These are phyloP conservation scores for Hemistola chrysoprasaria DNA, from an alignment of 2,888 invertebrate species.

Conservation along the genomic window DNA sequence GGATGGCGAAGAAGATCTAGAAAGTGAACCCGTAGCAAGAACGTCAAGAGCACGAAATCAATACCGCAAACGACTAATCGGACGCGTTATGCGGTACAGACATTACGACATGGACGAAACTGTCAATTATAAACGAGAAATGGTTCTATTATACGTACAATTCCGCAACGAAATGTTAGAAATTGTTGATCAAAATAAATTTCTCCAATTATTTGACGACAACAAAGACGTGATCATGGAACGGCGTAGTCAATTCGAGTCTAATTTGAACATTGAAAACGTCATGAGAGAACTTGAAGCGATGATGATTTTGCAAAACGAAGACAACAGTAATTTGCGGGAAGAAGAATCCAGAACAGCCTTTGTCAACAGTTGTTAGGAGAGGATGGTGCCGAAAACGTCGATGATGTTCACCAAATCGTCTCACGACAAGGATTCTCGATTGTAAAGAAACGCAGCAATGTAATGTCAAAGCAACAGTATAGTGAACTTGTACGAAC, in stretches of 20 bases:
- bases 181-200: background rate
- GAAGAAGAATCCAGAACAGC: constrained; percentile 31
- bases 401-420: constrained; percentile 1
- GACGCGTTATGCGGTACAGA: background rate
- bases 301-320: constrained; percentile 36
- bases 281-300: constrained; percentile 42
- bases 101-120: background rate
- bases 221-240: background rate
- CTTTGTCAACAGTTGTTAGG: constrained; percentile 1
- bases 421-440: constrained; percentile 2
- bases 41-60: constrained; percentile 28
- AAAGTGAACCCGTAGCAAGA: constrained; percentile 30
- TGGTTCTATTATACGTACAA: background rate
- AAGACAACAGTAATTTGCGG: constrained; percentile 22
- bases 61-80: constrained; percentile 31
- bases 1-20: constrained; percentile 37
- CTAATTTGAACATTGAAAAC: constrained; percentile 4
- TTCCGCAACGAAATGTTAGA: background rate
- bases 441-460: background rate
- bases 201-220: background rate
- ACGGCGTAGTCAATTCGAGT: background rate
- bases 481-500: background rate
- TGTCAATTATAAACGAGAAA: background rate
- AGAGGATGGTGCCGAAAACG: background rate
- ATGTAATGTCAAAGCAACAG: background rate